Conservation (phyloP, 35 echinoderm and acorn worm species). For the Patiria miniata region DNA sequence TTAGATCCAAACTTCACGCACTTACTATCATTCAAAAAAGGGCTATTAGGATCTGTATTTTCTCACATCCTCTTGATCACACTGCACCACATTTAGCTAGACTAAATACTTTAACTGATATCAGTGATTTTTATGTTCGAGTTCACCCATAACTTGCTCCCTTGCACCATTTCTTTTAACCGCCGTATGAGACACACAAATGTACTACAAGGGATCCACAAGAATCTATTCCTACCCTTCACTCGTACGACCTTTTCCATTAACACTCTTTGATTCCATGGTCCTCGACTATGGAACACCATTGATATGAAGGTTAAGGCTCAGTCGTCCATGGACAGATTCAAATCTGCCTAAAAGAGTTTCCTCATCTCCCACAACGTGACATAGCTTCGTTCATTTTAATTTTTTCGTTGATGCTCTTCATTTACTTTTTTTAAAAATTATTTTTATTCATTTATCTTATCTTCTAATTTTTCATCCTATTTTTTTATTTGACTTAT, state of each 20-base stretch:
- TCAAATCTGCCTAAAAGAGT: too few relatives aligned
- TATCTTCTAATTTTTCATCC: too few relatives aligned
- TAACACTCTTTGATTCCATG: background rate
- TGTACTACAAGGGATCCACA: background rate
- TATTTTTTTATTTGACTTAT: too few relatives aligned
- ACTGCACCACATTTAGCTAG: background rate
- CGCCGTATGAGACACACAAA: background rate
- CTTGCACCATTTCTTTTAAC: background rate
- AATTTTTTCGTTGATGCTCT: too few relatives aligned
- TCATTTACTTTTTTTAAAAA: too few relatives aligned
- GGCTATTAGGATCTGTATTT: background rate
- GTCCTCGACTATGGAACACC: too few relatives aligned
- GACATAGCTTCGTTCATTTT: too few relatives aligned
- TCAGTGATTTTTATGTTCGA: background rate
- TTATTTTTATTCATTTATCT: too few relatives aligned
- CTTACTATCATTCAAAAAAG: background rate
- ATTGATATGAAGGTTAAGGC: too few relatives aligned
- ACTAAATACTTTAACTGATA: background rate
- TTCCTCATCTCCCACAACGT: too few relatives aligned
- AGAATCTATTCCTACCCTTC: background rate
- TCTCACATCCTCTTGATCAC: background rate
- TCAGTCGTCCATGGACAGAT: too few relatives aligned
- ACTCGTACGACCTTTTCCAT: background rate
- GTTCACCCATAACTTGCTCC: background rate
- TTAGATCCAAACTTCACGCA: background rate